A percentile compares a stretch with the other conserved stretches of the same genome.
Conservation (phyloP, 2,113 vertebrate species). For the Melanerpes formicivorus region DNA sequence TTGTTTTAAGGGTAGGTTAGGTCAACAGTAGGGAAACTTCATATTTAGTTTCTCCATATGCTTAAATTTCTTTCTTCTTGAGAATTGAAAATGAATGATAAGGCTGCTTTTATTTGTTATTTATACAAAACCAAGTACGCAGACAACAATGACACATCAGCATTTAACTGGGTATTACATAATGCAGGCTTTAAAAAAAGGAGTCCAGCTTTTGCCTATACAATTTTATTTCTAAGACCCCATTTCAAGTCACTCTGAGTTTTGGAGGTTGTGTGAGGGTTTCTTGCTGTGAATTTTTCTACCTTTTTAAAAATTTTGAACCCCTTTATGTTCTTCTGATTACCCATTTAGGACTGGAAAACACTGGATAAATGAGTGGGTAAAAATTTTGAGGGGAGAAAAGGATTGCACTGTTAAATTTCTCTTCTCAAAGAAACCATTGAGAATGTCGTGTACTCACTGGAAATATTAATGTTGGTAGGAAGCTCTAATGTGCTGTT, state of each 20-base stretch:
- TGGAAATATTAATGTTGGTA: not conserved
- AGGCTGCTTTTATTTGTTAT: not conserved
- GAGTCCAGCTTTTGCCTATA: not conserved
- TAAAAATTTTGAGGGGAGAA: not conserved
- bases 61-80: not conserved
- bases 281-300: not conserved
- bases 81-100: not conserved
- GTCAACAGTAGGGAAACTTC: not conserved
- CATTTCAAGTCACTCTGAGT: not conserved
- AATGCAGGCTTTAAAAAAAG: not conserved
- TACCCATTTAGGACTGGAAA: not conserved
- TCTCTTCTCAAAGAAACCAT: not conserved
- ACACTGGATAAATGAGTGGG: not conserved
- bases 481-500: not conserved
- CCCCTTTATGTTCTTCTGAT: not conserved
- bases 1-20: slow-evolving; percentile 21
- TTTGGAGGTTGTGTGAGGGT: not conserved
- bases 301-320: not conserved
- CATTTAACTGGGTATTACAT: not conserved
- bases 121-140: not conserved
- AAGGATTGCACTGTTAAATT: not conserved
- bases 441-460: not conserved
- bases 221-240: not conserved
- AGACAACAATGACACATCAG: not conserved
- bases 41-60: slow-evolving; percentile 44